Evolutionary conservation across 2,797 vertebrate genomes (phyloP), one percentile per base, ranked within the genome.

Genomic region (Sebastes vulpes): DNA sequence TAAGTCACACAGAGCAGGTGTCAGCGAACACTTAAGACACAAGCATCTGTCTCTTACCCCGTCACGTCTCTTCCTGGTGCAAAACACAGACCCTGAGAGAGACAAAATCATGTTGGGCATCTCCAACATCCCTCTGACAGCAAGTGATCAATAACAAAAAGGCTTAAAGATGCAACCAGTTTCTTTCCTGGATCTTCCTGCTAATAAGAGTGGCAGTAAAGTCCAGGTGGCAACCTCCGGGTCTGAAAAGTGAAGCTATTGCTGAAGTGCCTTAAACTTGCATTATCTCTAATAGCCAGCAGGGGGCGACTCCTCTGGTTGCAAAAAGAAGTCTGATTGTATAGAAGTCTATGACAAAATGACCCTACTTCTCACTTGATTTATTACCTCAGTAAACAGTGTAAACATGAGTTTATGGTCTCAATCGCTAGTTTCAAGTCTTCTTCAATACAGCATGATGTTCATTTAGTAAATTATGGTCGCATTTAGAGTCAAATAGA

Each of bases 61-160:
- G 4, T 72, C 11, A 32, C 53, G 23, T 77, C 60, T 66, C 38
- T 48, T 38, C 31, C 26, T 52, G 9, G 59, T 9, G 50, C 8
- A 16, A 59, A 65, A 23, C 52, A 31, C 23, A 65, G 20, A 75
- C 26, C 70, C 16, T 4, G 12, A 67, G 32, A 69, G 42, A 63
- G 63, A 73, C 23, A 46, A 56, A 68, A 31, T 46, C 48, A 25
- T 77, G 61, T 48, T 50, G 25, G 67, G 32, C 18, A 23, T 72
- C 21, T 52, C 6, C n/a, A 77, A 16, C 53, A 50, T 9, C 23
- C 12, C 23, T 79, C 59, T 48, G 18, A 72, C 60, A 42, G 67
- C 28, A 58, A 67, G 66, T 58, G 59, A 81, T 81, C 61, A 28
- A 32, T 29, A 69, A 20, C 21, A 68, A 77, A 77, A 82, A 58